These are phyloP conservation scores for Torymus auratus DNA, from an alignment of 2,888 invertebrate species.

Conservation along the genomic window DNA sequence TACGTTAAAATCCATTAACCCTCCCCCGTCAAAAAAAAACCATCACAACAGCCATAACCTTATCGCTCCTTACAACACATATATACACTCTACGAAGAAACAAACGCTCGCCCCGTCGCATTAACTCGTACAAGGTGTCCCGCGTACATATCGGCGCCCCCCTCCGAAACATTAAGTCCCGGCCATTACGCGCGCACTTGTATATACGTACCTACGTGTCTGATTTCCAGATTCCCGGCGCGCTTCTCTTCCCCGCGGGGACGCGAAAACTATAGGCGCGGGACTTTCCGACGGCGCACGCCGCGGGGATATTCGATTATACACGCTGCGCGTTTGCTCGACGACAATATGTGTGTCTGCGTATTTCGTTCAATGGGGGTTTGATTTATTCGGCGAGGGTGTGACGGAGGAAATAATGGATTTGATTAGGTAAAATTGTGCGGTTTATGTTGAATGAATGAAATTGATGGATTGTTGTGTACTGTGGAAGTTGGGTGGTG, in stretches of 20 bases:
- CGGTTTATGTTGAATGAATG: too few relatives aligned
- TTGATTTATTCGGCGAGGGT: too few relatives aligned
- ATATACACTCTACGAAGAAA: background rate
- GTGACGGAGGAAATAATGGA: too few relatives aligned
- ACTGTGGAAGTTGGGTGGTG: too few relatives aligned
- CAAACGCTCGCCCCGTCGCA: slow-evolving; percentile 6
- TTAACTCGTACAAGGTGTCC: slow-evolving; percentile 41
- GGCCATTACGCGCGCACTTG: slow-evolving; percentile 22
- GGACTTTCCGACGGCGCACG: background rate
- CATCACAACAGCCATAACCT: slow-evolving; percentile 14
- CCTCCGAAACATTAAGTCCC: slow-evolving; percentile 35
- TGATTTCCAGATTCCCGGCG: slow-evolving; percentile 24
- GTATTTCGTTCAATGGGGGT: too few relatives aligned
- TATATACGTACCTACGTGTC: background rate
- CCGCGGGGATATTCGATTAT: background rate
- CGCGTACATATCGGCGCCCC: slow-evolving; percentile 19
- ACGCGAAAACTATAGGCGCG: background rate
- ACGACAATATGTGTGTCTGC: too few relatives aligned
- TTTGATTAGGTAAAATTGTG: too few relatives aligned
- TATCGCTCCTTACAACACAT: background rate
- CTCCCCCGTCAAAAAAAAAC: background rate
- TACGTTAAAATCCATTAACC: slow-evolving; percentile 46
- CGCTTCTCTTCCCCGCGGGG: background rate
- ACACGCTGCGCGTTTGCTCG: too few relatives aligned
- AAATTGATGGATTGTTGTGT: too few relatives aligned